Conservation (phyloP, 2,797 vertebrate genomes). For the Vespertilio murinus region DNA sequence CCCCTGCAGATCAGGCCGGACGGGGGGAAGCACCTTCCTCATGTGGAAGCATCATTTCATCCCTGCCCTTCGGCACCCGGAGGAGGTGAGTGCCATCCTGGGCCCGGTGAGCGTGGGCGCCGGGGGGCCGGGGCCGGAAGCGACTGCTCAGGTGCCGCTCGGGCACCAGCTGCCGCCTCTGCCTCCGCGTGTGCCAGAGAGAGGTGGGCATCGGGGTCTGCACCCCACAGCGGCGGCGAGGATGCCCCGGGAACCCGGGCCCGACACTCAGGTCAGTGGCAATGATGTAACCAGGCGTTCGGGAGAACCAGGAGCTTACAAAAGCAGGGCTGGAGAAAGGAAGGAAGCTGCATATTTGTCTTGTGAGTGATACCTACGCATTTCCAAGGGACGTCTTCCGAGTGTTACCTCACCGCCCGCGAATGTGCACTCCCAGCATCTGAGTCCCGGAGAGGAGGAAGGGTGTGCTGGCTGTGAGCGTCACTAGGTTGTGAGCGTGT, state of each 20-base stretch:
- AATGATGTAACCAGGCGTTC: accelerated
- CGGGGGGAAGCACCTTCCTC: not conserved
- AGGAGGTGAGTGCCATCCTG: not conserved
- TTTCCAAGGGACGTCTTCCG: not conserved
- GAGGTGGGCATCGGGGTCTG: accelerated
- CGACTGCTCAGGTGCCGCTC: not conserved
- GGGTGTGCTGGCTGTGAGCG: not conserved
- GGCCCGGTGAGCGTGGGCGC: accelerated
- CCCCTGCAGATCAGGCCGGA: not conserved
- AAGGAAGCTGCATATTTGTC: not conserved
- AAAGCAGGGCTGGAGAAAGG: not conserved
- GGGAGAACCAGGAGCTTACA: not conserved
- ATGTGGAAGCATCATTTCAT: accelerated
- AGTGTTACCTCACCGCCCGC: not conserved
- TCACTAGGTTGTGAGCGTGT: not conserved
- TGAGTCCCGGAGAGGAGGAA: not conserved
- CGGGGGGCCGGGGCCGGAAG: not conserved
- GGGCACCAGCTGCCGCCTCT: not conserved
- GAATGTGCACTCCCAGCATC: not conserved
- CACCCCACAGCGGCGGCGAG: accelerated
- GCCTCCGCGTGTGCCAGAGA: not conserved
- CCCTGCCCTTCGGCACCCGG: accelerated
- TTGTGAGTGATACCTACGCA: not conserved
- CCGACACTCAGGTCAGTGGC: accelerated
- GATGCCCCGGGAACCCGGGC: not conserved